Evolutionary conservation across 2,888 invertebrate species (phyloP), one percentile per base, ranked within the genome.

Genomic region (Lasioglossum lativentre): DNA sequence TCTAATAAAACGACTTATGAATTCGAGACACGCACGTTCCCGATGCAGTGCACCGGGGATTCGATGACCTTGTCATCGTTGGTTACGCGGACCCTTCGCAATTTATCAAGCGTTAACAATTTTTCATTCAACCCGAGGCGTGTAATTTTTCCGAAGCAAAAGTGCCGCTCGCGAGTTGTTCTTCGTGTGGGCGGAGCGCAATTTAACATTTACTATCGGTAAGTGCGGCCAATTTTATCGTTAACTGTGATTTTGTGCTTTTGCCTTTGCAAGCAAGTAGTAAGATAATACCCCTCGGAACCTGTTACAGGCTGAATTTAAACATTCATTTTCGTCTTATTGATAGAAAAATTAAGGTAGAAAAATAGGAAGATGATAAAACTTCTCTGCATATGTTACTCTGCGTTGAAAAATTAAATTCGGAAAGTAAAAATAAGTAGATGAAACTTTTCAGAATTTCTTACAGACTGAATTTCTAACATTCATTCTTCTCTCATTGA

Each of bases 1-100:
- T 74, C 83, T 68, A 80, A 89, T 86, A 86, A 83, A 80, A 14
- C 66, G 75, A 77, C 81, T 90, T 83, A 90, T 86, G 90, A 86
- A 78, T 83, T 85, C 72, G 47, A 85, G 72, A 80, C 89, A 89
- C 88, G 89, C 88, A 85, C 68, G 59, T 81, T 45, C 45, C 30
- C 66, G 38, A 71, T 74, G 76, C 82, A 83, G 56, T 71, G 66
- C 75, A 81, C 87, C 75, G 77, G 80, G 40, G 34, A 78, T 86
- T 76, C 83, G 80, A 83, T 47, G 59, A 75, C 79, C 86, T 74
- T 79, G 77, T 70, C 59, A 80, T 59, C 42, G 34, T 30, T 68
- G 16, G 47, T 78, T 63, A 63, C 72, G 10, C 14, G 16, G 19
- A 75, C 74, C 16, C 2, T 30, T 68, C 23, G 23, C n/a, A 30